Conservation (phyloP, 30 jellyfish, hydroid and myxozoan genomes). For the Euphysa ruthae region DNA sequence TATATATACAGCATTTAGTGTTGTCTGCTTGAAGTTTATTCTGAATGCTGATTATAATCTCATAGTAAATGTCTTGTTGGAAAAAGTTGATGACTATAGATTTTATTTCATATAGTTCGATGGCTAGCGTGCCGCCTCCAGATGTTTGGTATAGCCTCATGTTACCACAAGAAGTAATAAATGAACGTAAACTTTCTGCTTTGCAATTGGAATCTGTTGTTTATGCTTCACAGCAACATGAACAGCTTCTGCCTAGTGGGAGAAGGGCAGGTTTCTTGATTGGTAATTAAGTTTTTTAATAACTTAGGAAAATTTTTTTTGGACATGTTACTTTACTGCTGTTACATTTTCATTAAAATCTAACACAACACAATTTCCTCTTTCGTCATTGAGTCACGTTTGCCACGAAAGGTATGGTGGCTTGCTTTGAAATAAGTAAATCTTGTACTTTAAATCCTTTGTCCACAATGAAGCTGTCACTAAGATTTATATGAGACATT, state of each 20-base stretch:
- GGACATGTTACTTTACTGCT: too few relatives aligned
- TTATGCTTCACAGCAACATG: slow-evolving; percentile 98
- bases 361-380: slow-evolving; percentile 29
- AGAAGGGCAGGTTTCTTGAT: slow-evolving; percentile 95
- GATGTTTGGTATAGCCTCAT: slow-evolving; percentile 93
- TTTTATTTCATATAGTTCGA: slow-evolving; percentile 51
- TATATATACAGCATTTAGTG: too few relatives aligned
- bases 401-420: slow-evolving; percentile 16
- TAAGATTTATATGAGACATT: background rate
- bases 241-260: slow-evolving; percentile 76
- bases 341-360: too few relatives aligned
- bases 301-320: too few relatives aligned
- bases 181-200: slow-evolving; percentile 68
- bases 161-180: slow-evolving; percentile 59
- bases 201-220: slow-evolving; percentile 98
- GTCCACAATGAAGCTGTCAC: background rate
- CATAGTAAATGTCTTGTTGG: too few relatives aligned
- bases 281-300: too few relatives aligned
- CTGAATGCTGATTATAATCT: too few relatives aligned
- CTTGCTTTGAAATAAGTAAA: background rate
- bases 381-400: slow-evolving; percentile 14
- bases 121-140: slow-evolving; percentile 99
- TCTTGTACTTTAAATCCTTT: background rate
- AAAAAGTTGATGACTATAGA: too few relatives aligned
- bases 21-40: too few relatives aligned